These are phyloP conservation scores for Caenorhabditis sinica DNA, from an alignment of 2,888 invertebrate genomes.

Conservation along the genomic window DNA sequence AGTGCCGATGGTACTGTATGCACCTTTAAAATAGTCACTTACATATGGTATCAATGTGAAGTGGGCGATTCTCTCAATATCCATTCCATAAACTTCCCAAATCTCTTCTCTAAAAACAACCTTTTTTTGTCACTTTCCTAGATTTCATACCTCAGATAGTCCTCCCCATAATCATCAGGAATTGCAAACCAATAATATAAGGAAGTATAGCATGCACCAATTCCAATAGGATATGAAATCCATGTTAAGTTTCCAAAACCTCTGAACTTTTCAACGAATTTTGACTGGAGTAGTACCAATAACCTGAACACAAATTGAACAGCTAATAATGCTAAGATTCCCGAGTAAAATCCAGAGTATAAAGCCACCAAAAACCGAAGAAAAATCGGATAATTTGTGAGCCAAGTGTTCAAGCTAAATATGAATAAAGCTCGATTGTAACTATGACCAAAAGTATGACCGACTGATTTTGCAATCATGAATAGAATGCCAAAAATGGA, in stretches of 20 bases:
- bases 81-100: background rate
- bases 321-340: background rate
- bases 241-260: background rate
- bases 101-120: background rate
- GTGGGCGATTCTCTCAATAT: background rate
- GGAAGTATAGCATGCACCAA: background rate
- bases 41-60: background rate
- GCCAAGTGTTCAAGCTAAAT: background rate
- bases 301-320: slow-evolving; percentile 4
- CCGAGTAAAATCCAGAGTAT: background rate
- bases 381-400: background rate
- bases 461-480: background rate
- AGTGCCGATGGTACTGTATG: too few relatives aligned
- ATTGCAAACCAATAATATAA: background rate
- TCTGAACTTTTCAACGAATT: background rate
- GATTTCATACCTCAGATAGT: too few relatives aligned
- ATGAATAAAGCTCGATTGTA: background rate
- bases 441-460: background rate
- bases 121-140: too few relatives aligned
- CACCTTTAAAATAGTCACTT: too few relatives aligned
- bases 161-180: background rate
- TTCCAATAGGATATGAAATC: background rate
- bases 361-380: background rate
- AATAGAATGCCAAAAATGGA: background rate
- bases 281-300: background rate